A percentile compares a stretch with the other conserved stretches of the same genome.
Evolutionary conservation across 2,797 vertebrate species (phyloP).

Genomic region (Myotis findleyi): DNA sequence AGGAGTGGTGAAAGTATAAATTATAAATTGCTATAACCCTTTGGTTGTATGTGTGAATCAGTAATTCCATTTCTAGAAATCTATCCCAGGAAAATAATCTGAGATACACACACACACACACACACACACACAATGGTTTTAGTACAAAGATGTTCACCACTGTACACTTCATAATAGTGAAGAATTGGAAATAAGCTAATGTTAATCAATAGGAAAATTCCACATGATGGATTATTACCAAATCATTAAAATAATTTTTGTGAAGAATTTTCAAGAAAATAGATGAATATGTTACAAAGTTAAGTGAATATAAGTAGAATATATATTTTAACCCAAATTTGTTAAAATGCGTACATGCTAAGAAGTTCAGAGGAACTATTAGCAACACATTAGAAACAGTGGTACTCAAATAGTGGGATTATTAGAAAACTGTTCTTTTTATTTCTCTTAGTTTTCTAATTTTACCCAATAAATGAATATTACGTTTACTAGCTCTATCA

Average conservation of each 20-base stretch:
- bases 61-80: constrained; percentile 20
- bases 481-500: background rate
- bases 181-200: background rate
- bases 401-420: background rate
- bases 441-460: constrained; percentile 10
- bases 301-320: background rate
- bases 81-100: background rate
- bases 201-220: background rate
- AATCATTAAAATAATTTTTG: background rate
- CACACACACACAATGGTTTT: background rate
- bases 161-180: background rate
- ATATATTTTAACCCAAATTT: background rate
- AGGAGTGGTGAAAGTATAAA: background rate
- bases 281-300: background rate
- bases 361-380: background rate
- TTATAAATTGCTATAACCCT: background rate
- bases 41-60: background rate
- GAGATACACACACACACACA: background rate
- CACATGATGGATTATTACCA: background rate
- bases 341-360: background rate
- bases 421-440: background rate
- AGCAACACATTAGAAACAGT: background rate
- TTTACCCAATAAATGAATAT: background rate
- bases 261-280: constrained; percentile 1
- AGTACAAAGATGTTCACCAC: background rate